phyloP scores from a whole-genome alignment of 2,797 vertebrate species.

The Falco columbarius region DNA sequence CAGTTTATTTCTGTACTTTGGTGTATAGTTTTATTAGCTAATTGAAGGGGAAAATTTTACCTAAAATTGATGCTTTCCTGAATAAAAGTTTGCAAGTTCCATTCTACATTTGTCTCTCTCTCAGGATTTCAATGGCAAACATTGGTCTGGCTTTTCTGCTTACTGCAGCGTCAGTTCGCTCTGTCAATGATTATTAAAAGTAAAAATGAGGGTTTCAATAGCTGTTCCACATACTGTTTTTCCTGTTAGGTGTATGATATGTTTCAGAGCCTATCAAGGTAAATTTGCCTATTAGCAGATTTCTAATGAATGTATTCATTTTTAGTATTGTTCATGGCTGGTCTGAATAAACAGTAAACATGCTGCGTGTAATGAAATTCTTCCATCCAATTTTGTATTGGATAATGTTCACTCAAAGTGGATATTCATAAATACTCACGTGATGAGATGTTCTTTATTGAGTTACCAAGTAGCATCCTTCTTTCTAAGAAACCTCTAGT shows the following conservation, averaged over 20 bases:
- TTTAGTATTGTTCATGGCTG: neutral
- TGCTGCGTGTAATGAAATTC: conserved; percentile 3
- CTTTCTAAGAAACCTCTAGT: neutral
- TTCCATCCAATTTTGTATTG: neutral
- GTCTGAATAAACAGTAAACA: conserved; percentile 4
- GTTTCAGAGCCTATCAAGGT: neutral
- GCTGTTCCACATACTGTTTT: neutral
- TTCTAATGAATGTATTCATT: neutral
- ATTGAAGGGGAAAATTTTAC: neutral
- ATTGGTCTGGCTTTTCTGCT: neutral
- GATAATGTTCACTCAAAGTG: neutral
- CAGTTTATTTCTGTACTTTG: neutral
- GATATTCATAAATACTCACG: conserved; percentile 24
- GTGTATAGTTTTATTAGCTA: neutral
- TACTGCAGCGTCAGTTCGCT: neutral
- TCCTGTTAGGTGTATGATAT: neutral
- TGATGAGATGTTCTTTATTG: neutral
- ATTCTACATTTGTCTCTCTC: neutral
- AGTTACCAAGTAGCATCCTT: neutral
- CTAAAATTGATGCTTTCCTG: neutral
- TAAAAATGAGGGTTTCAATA: neutral
- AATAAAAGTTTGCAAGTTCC: neutral
- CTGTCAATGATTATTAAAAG: neutral
- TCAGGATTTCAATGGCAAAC: neutral
- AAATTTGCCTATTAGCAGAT: neutral